Conservation (phyloP, 2,797 vertebrate genomes). For the Gila robusta region DNA sequence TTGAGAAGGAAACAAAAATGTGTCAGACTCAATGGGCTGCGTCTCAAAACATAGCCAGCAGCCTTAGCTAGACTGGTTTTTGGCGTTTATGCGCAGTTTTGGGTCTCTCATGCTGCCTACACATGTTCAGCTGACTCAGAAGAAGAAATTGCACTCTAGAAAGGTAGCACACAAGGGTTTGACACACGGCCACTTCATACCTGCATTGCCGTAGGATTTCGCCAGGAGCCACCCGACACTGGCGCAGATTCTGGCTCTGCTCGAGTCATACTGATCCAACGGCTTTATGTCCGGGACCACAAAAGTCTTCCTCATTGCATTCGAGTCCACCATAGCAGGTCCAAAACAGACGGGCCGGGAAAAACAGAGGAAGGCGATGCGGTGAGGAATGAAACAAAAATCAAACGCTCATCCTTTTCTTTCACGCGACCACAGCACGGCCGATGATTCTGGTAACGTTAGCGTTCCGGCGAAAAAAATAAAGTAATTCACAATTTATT, state of each 20-base stretch:
- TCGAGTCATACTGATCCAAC: slow-evolving; percentile 89
- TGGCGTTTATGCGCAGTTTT: slow-evolving; percentile 3
- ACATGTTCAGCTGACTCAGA: background rate
- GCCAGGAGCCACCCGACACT: slow-evolving; percentile 91
- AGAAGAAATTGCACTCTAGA: background rate
- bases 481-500: slow-evolving; percentile 56
- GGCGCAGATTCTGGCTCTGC: slow-evolving; percentile 89
- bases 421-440: slow-evolving; percentile 66
- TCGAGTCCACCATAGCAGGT: slow-evolving; percentile 87
- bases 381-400: slow-evolving; percentile 51
- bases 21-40: background rate
- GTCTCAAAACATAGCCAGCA: background rate
- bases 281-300: slow-evolving; percentile 91
- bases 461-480: slow-evolving; percentile 62
- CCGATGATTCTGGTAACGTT: slow-evolving; percentile 71
- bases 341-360: slow-evolving; percentile 56
- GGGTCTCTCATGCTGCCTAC: background rate
- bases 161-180: background rate
- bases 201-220: slow-evolving; percentile 89
- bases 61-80: background rate
- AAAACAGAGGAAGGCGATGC: slow-evolving; percentile 42
- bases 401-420: slow-evolving; percentile 76
- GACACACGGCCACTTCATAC: slow-evolving; percentile 72
- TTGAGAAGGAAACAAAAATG: slow-evolving; percentile 15
- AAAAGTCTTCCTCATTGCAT: slow-evolving; percentile 87